Evolutionary conservation across 2,888 invertebrate genomes (phyloP), one percentile per base, ranked within the genome.

Genomic region (Bombylius major): DNA sequence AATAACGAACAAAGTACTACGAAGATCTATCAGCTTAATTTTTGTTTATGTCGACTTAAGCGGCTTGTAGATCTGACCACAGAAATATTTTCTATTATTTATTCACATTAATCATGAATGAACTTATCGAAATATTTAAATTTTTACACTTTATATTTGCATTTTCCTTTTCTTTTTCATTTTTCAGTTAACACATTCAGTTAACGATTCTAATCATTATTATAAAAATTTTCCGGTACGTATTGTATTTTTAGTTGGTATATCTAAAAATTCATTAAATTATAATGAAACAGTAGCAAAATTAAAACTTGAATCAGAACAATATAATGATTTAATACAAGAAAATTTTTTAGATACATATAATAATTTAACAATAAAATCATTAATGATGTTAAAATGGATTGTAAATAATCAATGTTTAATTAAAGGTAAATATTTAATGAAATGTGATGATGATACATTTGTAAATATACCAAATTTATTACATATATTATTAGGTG

Each of bases 371-470:
- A 92, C 91, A 0, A 67, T 92, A 34, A 92, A 92, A 69, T 87
- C 89, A 50, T 82, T 89, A 12, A 84, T 89, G 82, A 82, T 91
- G 78, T 69, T 92, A 56, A 91, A 91, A 68, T 86, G 89, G 84
- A 83, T 87, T 32, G 82, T 79, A 7, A 79, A 78, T 47, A 79
- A 78, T 46, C 81, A 83, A 64, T 91, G 91, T 65, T 56, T 61
- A n/a, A 61, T 64, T 12, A 64, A 63, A 72, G 81, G 81, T 0
- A 79, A 81, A 49, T 91, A 83, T 75, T 77, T 91, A 32, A 78
- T 92, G 70, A 92, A 92, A 76, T 86, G 87, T 5, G 91, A 92
- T 62, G 91, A 92, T 63, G 92, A 92, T 65, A 88, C 89, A 76
- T 91, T 87, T 67, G 81, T 92, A 2, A 89, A 90, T 70, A 76